Conservation (phyloP, 2,113 vertebrate genomes). For the Dascyllus trimaculatus region DNA sequence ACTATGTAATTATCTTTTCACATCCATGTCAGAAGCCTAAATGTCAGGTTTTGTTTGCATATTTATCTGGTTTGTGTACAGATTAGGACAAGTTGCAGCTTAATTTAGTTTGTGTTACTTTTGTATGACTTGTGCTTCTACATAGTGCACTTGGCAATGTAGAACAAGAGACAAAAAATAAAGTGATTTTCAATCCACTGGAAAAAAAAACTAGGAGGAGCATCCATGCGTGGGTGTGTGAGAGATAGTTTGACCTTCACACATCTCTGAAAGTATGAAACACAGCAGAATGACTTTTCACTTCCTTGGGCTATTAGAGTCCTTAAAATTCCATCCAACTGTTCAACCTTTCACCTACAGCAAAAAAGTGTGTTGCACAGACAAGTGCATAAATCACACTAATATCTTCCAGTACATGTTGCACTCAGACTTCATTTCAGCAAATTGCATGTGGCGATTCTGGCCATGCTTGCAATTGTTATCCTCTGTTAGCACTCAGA, state of each 20-base stretch:
- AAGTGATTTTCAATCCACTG: constrained; percentile 36
- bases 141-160: background rate
- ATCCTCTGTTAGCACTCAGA: constrained; percentile 28
- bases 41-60: background rate
- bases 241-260: constrained; percentile 64
- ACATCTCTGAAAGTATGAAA: constrained; percentile 49
- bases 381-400: constrained; percentile 63
- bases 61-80: background rate
- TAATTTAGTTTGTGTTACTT: background rate
- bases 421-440: constrained; percentile 17
- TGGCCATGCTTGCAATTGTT: constrained; percentile 33
- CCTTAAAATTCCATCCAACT: constrained; percentile 63
- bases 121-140: background rate
- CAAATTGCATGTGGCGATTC: constrained; percentile 32
- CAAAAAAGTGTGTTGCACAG: constrained; percentile 39
- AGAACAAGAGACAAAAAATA: constrained; percentile 5
- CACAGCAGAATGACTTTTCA: constrained; percentile 47
- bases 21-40: no score
- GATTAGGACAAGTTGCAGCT: background rate
- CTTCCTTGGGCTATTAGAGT: constrained; percentile 60
- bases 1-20: no score
- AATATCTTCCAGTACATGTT: constrained; percentile 50
- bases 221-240: constrained; percentile 46
- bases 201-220: constrained; percentile 3
- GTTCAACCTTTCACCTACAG: constrained; percentile 49